Base-by-base conservation (phyloP, 2,888 invertebrate genomes). In the Galerucella nymphaeae region DNA sequence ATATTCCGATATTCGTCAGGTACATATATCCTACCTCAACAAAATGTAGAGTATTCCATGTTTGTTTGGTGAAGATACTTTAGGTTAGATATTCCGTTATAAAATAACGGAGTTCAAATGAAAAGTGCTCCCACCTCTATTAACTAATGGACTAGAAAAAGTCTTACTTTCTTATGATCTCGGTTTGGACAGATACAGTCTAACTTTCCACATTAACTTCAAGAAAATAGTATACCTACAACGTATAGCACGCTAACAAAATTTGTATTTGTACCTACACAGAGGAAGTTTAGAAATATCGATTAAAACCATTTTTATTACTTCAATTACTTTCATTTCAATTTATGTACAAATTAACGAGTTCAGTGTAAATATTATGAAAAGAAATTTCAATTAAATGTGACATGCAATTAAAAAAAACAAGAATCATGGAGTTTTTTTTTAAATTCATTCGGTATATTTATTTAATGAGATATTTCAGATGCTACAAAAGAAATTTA, bases 161-260 rank as follows among this genome's bases (percentile, higher is more conserved):
- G 58, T n/a, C 5, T 14, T 30, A 58, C 58, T 58, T 30, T 30
- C 30, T 58, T 30, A 58, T 30, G 13, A 23, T 30, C 23, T 58
- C n/a, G 58, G 30, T 58, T 58, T 30, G 58, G 30, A 58, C 58
- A 58, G 58, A 58, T 14, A 58, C 13, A 20, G 58, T 30, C 14
- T 58, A 58, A 58, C 58, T 58, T 58, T 58, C 58, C 58, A 58
- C 58, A 58, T 58, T 30, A 58, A 30, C 30, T 58, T 58, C 58
- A n/a, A 13, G n/a, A 14, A 30, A 18, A 58, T 58, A 30, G 30
- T 58, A 58, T 23, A n/a, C 30, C n/a, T 30, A 58, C 58, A 58
- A 30, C 30, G 23, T 58, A 23, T 58, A 30, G n/a, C 58, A 58
- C 58, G 58, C 58, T 30, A 58, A 55, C 55, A 20, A 55, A 55